Evolutionary conservation across 1,140 invertebrate species (phyloP).

Genomic region (Proctacanthus coquilletti): DNA sequence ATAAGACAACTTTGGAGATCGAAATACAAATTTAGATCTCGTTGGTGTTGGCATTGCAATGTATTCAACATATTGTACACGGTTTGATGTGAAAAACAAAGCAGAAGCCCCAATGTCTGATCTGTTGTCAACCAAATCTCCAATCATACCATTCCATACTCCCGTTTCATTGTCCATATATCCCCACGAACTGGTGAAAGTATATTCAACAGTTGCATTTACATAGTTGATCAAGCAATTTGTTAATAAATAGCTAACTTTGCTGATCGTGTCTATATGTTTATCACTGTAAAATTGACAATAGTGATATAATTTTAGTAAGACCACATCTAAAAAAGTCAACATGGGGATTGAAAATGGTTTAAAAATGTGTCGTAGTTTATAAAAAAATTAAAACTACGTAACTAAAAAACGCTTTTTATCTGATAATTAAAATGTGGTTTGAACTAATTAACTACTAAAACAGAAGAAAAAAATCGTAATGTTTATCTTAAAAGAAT

Average conservation of each 20-base stretch:
- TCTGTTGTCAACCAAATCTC: conserved; percentile 36
- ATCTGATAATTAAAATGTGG: neutral
- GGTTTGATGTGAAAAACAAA: conserved; percentile 40
- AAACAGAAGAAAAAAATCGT: no score
- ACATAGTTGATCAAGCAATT: conserved; percentile 36
- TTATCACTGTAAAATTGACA: conserved; percentile 36
- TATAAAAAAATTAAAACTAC: neutral
- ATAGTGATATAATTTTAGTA: no score
- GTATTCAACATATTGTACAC: conserved; percentile 41
- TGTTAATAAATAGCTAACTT: conserved; percentile 43
- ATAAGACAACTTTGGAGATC: conserved; percentile 47
- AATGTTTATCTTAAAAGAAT: no score
- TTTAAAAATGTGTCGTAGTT: conserved; percentile 2
- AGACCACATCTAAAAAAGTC: no score
- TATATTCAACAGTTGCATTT: conserved; percentile 38
- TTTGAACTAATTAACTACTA: no score
- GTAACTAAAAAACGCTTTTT: neutral
- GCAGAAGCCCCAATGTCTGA: conserved; percentile 46
- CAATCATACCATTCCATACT: conserved; percentile 47
- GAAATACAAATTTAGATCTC: conserved; percentile 44
- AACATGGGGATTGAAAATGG: no score
- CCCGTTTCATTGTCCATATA: conserved; percentile 29
- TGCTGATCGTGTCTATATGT: conserved; percentile 43
- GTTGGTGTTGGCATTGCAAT: conserved; percentile 42
- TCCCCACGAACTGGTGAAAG: conserved; percentile 39